Conservation (phyloP, 2,797 vertebrate genomes). For the Cephalopachus bancanus region DNA sequence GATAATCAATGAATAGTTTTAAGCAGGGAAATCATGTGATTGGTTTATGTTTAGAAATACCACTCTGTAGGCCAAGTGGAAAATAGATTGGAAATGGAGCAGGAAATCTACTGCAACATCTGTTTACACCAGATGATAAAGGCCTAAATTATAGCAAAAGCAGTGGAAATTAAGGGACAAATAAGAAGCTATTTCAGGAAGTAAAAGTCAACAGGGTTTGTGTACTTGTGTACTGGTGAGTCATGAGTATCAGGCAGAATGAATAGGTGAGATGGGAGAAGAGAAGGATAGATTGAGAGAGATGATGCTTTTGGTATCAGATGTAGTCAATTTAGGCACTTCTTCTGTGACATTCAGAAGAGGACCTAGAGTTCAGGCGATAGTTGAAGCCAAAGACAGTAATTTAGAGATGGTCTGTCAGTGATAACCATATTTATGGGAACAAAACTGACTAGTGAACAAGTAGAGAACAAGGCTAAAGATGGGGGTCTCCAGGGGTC, state of each 20-base stretch:
- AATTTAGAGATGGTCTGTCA: neutral
- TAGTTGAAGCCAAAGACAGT: neutral
- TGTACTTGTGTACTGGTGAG: neutral
- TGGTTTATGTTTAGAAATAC: slow-evolving; percentile 13
- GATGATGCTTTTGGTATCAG: neutral
- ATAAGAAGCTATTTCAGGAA: neutral
- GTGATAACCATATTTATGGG: neutral
- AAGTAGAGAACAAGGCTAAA: neutral
- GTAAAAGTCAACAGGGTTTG: neutral
- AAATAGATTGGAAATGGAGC: neutral
- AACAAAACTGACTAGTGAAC: neutral
- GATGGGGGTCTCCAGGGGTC: neutral
- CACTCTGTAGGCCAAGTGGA: neutral
- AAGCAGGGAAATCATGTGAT: slow-evolving; percentile 18
- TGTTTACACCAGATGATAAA: neutral
- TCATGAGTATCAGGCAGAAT: neutral
- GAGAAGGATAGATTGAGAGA: neutral
- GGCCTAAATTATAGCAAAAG: neutral
- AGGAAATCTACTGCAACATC: neutral
- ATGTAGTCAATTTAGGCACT: neutral
- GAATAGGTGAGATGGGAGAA: neutral
- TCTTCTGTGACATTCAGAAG: neutral
- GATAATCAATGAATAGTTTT: neutral
- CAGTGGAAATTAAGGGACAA: neutral
- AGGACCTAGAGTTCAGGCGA: neutral